phyloP scores from a whole-genome alignment of 2,113 vertebrate genomes.

The Oncorhynchus masou region DNA sequence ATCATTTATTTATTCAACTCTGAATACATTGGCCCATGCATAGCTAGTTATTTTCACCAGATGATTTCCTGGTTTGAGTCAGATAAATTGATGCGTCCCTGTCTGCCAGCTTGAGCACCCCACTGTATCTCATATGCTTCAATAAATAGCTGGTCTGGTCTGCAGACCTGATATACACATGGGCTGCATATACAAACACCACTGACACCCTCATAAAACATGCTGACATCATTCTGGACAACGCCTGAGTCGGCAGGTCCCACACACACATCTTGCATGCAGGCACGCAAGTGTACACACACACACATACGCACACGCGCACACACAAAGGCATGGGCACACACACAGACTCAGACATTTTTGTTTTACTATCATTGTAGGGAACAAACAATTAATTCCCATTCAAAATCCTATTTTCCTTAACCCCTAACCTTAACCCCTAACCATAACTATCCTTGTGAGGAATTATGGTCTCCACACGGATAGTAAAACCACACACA shows the following conservation, averaged over 20 bases:
- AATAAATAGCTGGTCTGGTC: slow-evolving; percentile 56
- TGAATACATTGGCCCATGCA: not conserved
- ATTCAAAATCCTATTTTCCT: too few relatives aligned
- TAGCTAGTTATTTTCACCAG: slow-evolving; percentile 4
- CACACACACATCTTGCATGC: slow-evolving; percentile 33
- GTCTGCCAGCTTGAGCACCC: slow-evolving; percentile 27
- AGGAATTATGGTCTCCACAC: too few relatives aligned
- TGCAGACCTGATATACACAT: slow-evolving; percentile 48
- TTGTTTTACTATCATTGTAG: too few relatives aligned
- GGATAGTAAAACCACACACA: too few relatives aligned
- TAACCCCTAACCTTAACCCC: too few relatives aligned
- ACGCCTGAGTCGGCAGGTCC: slow-evolving; percentile 62
- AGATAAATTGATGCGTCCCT: slow-evolving; percentile 50
- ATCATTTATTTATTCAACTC: not conserved
- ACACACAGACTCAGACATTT: not conserved
- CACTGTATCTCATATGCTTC: slow-evolving; percentile 47
- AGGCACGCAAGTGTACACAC: not conserved
- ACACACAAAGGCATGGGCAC: not conserved
- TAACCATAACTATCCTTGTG: too few relatives aligned
- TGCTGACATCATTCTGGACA: slow-evolving; percentile 67
- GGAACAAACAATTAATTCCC: too few relatives aligned
- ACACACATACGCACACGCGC: slow-evolving; percentile 12
- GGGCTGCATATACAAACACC: slow-evolving; percentile 59
- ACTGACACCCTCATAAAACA: slow-evolving; percentile 67
- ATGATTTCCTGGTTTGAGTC: slow-evolving; percentile 46